Evolutionary conservation across 2,888 invertebrate species (phyloP).

Genomic region (Lithodes maja): DNA sequence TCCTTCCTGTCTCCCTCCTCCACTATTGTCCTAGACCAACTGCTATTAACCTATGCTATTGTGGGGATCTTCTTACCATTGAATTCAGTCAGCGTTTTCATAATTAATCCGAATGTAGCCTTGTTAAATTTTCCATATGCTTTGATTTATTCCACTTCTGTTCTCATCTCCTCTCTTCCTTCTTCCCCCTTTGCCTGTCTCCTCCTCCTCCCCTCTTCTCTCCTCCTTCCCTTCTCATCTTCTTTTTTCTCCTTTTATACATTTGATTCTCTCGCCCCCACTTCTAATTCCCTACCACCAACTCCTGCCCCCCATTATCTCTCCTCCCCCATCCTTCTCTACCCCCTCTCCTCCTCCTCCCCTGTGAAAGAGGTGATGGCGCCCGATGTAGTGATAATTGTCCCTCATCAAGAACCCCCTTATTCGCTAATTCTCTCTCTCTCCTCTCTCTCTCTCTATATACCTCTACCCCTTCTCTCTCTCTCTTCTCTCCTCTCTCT

Average conservation of each 20-base stretch:
- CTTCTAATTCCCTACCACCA: background rate
- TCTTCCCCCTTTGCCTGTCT: background rate
- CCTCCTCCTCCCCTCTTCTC: background rate
- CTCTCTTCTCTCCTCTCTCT: background rate
- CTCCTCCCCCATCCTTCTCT: background rate
- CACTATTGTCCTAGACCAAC: too few relatives aligned
- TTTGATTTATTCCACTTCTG: background rate
- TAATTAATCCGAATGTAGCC: too few relatives aligned
- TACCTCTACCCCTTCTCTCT: background rate
- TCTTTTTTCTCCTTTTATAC: background rate
- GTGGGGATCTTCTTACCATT: too few relatives aligned
- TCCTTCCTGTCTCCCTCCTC: background rate
- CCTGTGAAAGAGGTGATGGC: background rate
- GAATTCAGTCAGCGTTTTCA: too few relatives aligned
- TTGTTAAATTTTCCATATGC: too few relatives aligned
- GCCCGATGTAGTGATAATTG: too few relatives aligned
- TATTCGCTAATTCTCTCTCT: background rate
- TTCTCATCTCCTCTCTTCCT: background rate
- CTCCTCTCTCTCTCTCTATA: background rate
- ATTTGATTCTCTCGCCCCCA: background rate
- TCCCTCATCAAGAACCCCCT: too few relatives aligned
- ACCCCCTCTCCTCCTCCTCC: background rate
- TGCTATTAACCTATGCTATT: too few relatives aligned
- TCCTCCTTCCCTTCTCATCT: too few relatives aligned
- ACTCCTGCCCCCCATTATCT: background rate